Evolutionary conservation across 2,797 vertebrate genomes (phyloP).

Genomic region (Melanogrammus aeglefinus): DNA sequence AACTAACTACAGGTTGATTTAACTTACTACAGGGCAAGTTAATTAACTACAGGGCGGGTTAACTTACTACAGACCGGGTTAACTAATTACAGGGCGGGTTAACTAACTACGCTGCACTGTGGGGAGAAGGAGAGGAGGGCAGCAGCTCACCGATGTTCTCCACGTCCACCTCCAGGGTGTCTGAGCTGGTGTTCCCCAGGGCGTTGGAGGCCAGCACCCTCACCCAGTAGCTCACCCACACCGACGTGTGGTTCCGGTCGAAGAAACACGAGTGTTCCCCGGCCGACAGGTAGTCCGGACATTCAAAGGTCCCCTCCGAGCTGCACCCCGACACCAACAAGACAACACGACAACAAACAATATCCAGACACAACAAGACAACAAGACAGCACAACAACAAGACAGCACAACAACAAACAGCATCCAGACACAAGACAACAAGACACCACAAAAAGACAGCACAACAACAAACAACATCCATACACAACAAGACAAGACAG

Average conservation of each 20-base stretch:
- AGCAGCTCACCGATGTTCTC: conserved; percentile 79
- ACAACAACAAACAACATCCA: no score
- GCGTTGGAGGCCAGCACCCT: conserved; percentile 80
- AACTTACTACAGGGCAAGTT: no score
- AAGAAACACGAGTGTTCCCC: conserved; percentile 90
- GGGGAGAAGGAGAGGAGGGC: no score
- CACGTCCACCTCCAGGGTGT: conserved; percentile 76
- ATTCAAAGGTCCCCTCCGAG: conserved; percentile 67
- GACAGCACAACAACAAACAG: not conserved
- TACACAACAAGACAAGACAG: no score
- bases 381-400: not conserved
- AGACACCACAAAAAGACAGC: no score
- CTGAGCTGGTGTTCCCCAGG: conserved; percentile 78
- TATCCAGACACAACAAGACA: not conserved
- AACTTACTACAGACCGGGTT: no score
- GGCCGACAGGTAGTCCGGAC: conserved; percentile 83
- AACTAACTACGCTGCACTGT: no score
- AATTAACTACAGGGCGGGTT: no score
- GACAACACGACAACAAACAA: not conserved
- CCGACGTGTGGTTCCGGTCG: conserved; percentile 76
- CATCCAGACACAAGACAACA: not conserved
- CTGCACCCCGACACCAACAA: conserved; percentile 38
- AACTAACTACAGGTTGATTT: no score
- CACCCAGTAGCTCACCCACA: conserved; percentile 82
- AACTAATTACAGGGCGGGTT: no score